Evolutionary conservation across 2,888 invertebrate genomes (phyloP), one percentile per base, ranked within the genome.

Genomic region (Clanis bilineata): DNA sequence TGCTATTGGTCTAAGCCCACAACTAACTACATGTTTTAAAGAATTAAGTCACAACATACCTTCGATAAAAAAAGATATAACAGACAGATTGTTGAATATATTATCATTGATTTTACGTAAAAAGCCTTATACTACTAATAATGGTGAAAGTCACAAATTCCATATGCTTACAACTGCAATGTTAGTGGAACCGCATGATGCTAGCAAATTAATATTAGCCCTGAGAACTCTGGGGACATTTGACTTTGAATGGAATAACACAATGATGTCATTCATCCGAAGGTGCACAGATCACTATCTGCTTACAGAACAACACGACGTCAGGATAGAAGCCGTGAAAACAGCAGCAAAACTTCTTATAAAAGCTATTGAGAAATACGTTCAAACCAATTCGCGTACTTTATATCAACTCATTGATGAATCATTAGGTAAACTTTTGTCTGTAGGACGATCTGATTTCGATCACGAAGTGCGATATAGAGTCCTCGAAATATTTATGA

Each of bases 391-490:
- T 63, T 96, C 97, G 0, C 95, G 96, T 68, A 97, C 97, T 0
- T 94, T 99, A 0, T 96, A 96, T 62, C 94, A 95, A 60, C 96
- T 98, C 0, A 97, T 99, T n/a, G 97, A 98, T 9, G 96, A 97
- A 77, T 98, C 99, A 4, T 93, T 99, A 22, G 96, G 96, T 43
- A 97, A 98, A 79, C 92, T 99, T 6, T 92, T 99, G 1, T 95
- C 97, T 21, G 97, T 98, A 1, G 98, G 98, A 32, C 96, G 99
- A 64, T 98, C 98, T 0, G 99, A 99, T 87, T 96, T 96, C 83
- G 99, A 99, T 83, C 95, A 97, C 10, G 98, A 98, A 84, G 98
- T 99, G 2, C 94, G 99, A 2, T 96, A 96, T 73, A 96, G 97
- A 86, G 99, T 99, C 0, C 90, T 99, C 22, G 96, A 96, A 64